Base-by-base conservation (phyloP, 2,888 invertebrate genomes). In the Agonopterix arenella region DNA sequence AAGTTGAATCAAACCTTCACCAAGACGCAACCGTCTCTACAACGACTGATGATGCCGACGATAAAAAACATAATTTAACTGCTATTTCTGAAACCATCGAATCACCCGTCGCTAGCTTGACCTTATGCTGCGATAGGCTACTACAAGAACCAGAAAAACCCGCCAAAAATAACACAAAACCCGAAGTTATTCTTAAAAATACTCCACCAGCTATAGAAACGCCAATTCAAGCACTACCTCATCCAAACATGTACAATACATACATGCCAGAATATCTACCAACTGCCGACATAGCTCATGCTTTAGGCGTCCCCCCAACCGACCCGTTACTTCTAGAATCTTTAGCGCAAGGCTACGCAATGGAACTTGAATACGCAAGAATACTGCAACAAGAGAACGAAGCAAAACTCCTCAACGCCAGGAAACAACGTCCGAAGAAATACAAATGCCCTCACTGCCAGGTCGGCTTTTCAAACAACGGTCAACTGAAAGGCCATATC, bases 401-500 rank as follows among this genome's bases (percentile, higher is more conserved):
- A 65, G 88, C 92, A 0, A 93, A 93, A 67, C 78, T 93, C 0
- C 61, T 93, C 3, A 93, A 92, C 62, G 86, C 93, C 0, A 90
- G 93, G 58, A 95, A 96, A 66, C 93, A 95, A 61, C 90, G 97
- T 1, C 97, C 97, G 1, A 96, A 97, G 80, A 96, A 96, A 70
- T 98, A 97, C 80, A 93, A 96, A 60, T 98, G 98, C 68, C 94
- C 95, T 0, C 94, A 96, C 66, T 97, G 97, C 71, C 92, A 95
- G 61, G 96, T 96, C 0, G 96, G 96, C 0, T 97, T 97, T 76
- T 96, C 96, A n/a, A 97, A 97, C 76, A 97, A 97, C 76, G 97
- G 97, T 0, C 97, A 97, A 64, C 84, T 97, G 0, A 96, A 95
- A 74, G 97, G 97, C 11, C 97, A 97, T 71, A 92, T 96, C n/a